Base-by-base conservation (phyloP, 2,113 vertebrate genomes). In the Ictalurus furcatus region DNA sequence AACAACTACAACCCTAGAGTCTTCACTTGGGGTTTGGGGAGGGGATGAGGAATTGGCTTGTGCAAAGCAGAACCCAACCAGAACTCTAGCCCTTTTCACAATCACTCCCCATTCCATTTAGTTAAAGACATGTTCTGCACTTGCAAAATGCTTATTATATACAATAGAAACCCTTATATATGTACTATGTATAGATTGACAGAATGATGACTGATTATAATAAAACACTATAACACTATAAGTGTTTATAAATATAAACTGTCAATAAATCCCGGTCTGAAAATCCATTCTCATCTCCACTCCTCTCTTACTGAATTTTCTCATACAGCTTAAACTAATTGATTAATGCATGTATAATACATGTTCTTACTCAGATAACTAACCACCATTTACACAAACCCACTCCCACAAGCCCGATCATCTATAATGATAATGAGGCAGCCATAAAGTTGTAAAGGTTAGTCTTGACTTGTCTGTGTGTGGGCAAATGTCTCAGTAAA, bases 401-500 rank as follows among this genome's bases (percentile, higher is more conserved):
- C 19, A 61, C 58, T 40, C 81, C 30, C 19, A n/a, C 81, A 61
- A 61, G 56, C 81, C 12, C 5, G 6, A 83, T 61, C 56, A 23
- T 73, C 54, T n/a, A 5, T 44, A 44, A 44, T 4, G 40, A 25
- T 54, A 59, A 76, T 61, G 21, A 78, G 11, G 44, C 13, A 37
- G 71, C 8, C 34, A 19, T 86, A 48, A 76, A 86, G 71, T 40
- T 21, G 9, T 78, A 37, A 63, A 87, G 85, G 73, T 87, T 78
- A 40, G 82, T 73, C 40, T 85, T 67, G 58, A 56, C 73, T 79
- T 40, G 83, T 65, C 17, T 78, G 69, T 85, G 81, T 84, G 88
- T 89, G 71, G 83, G 71, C 21, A 89, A 78, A 89, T 71, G n/a
- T 85, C 69, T 85, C 81, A 74, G 82, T 78, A 48, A 78, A 63